Percentiles rank a stretch among this genome's conserved stretches.
Conservation (phyloP, 2,113 vertebrate species). For the Chitala chitala region DNA sequence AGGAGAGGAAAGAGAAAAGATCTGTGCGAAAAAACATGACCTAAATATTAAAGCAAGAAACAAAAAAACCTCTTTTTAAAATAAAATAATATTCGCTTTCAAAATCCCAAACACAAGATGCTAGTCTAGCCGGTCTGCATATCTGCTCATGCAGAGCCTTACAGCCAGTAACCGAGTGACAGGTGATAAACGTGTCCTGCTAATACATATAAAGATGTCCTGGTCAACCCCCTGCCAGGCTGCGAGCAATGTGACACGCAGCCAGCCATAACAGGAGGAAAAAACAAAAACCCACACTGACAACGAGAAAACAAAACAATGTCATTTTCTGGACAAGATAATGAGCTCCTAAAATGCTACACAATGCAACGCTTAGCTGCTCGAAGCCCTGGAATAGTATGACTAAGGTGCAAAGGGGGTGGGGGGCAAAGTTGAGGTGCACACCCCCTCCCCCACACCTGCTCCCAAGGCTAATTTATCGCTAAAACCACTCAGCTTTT, state of each 20-base stretch:
- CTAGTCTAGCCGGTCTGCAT: neutral
- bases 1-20: neutral
- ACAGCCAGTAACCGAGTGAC: neutral
- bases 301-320: neutral
- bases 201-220: neutral
- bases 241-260: neutral
- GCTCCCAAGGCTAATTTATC: slow-evolving; percentile 55
- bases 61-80: neutral
- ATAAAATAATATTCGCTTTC: no score
- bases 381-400: no score
- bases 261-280: neutral
- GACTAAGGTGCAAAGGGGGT: slow-evolving; percentile 8
- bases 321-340: slow-evolving; percentile 4
- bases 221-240: neutral
- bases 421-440: neutral
- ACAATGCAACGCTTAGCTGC: neutral
- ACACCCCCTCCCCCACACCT: slow-evolving; percentile 11
- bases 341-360: slow-evolving; percentile 5
- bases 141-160: neutral
- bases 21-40: neutral
- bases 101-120: neutral
- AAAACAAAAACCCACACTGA: neutral
- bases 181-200: neutral
- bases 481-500: slow-evolving; percentile 43
- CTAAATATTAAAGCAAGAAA: neutral